Evolutionary conservation across 2,113 vertebrate species (phyloP).

Genomic region (Neogobius melanostomus): DNA sequence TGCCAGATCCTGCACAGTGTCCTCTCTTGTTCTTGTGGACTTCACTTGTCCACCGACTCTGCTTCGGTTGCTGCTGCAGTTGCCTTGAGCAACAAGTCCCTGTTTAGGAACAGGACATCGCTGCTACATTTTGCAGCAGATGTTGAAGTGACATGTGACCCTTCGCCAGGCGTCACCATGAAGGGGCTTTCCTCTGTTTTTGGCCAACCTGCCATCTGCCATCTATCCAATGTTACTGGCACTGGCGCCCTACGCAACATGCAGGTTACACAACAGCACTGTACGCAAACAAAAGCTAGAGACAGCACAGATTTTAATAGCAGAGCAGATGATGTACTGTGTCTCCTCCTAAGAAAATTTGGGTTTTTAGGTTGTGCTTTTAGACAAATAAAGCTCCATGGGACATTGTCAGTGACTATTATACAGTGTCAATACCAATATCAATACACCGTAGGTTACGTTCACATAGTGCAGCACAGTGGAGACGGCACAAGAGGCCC

Average conservation of each 20-base stretch:
- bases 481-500: too few species aligned
- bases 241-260: constrained; percentile 44
- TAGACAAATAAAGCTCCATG: constrained; percentile 54
- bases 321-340: constrained; percentile 18
- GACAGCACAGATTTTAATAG: constrained; percentile 29
- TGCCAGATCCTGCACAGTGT: constrained; percentile 45
- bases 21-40: constrained; percentile 52
- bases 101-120: constrained; percentile 72
- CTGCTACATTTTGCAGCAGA: constrained; percentile 83
- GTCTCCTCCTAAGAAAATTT: constrained; percentile 56
- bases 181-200: constrained; percentile 79
- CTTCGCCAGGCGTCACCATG: constrained; percentile 79
- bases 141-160: constrained; percentile 90
- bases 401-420: constrained; percentile 1
- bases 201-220: constrained; percentile 89
- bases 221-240: constrained; percentile 62
- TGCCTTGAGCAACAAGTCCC: constrained; percentile 75
- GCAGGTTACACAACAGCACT: constrained; percentile 56
- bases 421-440: neutral
- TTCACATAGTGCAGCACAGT: too few species aligned
- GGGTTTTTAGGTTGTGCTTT: constrained; percentile 58
- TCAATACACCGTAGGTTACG: neutral
- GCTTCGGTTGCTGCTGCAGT: constrained; percentile 60
- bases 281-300: constrained; percentile 54
- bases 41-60: constrained; percentile 33